phyloP scores from a whole-genome alignment of 2,113 vertebrate genomes.

The Leptosomus discolor region DNA sequence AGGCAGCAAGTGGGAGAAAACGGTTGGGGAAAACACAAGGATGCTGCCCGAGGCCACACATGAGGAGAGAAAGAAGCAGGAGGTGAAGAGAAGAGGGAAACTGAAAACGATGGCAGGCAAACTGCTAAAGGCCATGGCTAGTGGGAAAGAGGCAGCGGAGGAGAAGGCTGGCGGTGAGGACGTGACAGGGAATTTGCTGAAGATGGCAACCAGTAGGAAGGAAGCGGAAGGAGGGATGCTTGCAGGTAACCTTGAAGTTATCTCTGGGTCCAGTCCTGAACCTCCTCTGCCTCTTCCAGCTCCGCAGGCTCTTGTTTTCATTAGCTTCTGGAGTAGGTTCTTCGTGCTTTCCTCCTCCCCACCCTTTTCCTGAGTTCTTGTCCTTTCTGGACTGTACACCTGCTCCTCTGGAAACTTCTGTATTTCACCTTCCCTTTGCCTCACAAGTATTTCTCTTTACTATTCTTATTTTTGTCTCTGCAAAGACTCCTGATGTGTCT shows the following conservation, averaged over 20 bases:
- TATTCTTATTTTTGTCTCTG: not conserved
- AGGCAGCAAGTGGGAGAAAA: not conserved
- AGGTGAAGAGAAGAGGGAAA: not conserved
- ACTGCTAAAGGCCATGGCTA: not conserved
- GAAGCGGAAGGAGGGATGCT: not conserved
- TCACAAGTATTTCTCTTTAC: not conserved
- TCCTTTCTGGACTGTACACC: not conserved
- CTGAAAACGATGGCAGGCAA: conserved; percentile 15
- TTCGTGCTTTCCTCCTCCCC: not conserved
- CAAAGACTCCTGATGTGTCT: not conserved
- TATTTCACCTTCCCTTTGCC: not conserved
- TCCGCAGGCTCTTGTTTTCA: not conserved
- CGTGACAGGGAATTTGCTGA: not conserved
- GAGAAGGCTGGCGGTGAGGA: not conserved
- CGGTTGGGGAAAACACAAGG: not conserved
- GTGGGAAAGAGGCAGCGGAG: not conserved
- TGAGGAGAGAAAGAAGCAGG: not conserved
- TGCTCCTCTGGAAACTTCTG: not conserved
- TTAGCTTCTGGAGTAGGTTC: not conserved
- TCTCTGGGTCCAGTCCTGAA: not conserved
- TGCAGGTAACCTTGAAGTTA: conserved; percentile 39
- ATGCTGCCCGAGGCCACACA: not conserved
- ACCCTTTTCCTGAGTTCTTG: not conserved
- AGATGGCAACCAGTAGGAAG: not conserved
- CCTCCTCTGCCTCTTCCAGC: not conserved